Evolutionary conservation across 2,888 invertebrate genomes (phyloP).

Genomic region (Cataglyphis albicans): DNA sequence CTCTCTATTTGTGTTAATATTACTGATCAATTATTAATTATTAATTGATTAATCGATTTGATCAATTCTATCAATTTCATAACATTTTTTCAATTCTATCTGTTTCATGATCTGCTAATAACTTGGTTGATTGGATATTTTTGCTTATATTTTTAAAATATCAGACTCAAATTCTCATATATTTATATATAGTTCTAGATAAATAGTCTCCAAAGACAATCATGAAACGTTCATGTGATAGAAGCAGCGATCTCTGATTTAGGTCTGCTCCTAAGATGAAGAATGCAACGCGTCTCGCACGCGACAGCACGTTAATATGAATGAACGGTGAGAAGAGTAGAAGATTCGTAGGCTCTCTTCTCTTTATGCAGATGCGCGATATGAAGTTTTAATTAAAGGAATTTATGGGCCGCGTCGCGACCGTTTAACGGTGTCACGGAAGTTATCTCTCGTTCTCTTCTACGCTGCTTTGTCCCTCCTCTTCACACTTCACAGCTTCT

Average conservation of each 20-base stretch:
- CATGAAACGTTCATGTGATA: background rate
- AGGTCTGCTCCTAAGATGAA: background rate
- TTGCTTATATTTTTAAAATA: background rate
- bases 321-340: conserved; percentile 61
- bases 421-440: conserved; percentile 71
- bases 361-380: conserved; percentile 71
- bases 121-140: background rate
- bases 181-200: background rate
- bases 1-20: conserved; percentile 14
- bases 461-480: conserved; percentile 45
- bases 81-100: background rate
- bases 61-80: conserved; percentile 27
- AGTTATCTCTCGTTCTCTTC: conserved; percentile 61
- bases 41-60: conserved; percentile 9
- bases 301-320: conserved; percentile 69
- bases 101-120: conserved; percentile 1
- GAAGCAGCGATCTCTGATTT: conserved; percentile 11
- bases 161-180: background rate
- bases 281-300: conserved; percentile 56
- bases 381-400: conserved; percentile 78
- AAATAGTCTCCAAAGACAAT: background rate
- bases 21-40: conserved; percentile 31
- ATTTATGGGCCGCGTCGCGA: conserved; percentile 74
- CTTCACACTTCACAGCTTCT: conserved; percentile 37
- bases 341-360: conserved; percentile 62